Base-by-base conservation (phyloP, 2,888 invertebrate species). In the Synanthedon formicaeformis region DNA sequence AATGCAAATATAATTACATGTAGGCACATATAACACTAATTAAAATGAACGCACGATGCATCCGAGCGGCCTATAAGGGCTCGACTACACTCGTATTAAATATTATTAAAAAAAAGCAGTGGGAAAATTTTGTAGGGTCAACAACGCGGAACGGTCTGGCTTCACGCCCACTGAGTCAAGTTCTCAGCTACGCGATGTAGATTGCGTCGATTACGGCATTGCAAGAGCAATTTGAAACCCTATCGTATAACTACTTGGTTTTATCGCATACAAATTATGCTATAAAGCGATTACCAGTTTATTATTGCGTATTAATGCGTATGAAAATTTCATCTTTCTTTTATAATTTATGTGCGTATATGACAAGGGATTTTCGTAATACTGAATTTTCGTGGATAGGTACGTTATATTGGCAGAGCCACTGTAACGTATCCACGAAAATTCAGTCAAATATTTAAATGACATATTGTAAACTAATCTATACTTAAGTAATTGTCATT, bases 91-190 rank as follows among this genome's bases (percentile, higher is more conserved):
- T 76, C 69, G 73, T 65, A 65, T 66, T 65, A 73, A 75, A 69
- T 69, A 65, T 63, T 56, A 59, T 58, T n/a, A 65, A 62, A 61
- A 66, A 23, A 65, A 66, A 64, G 72, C 73, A 78, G 81, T 83
- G 82, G 81, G 83, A 84, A 82, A 79, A 75, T 71, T 67, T 69
- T 71, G 69, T 71, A 73, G 57, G 67, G 58, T 67, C 71, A 79
- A 66, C 74, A 71, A 78, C 71, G 84, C 78, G 83, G 75, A 81
- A 85, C 83, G 71, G 66, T 66, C 67, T 71, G 71, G 73, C 74
- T 82, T 82, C 78, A 83, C 78, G 84, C 80, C 73, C 66, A 67
- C 70, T 76, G 77, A 73, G 62, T 69, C 68, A 67, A 71, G 73
- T 71, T 75, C 75, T 75, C 75, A 68, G 67, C 61, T 59, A 52